These are phyloP conservation scores for Cyclina sinensis DNA, from an alignment of 1,140 invertebrate species.

Conservation along the genomic window DNA sequence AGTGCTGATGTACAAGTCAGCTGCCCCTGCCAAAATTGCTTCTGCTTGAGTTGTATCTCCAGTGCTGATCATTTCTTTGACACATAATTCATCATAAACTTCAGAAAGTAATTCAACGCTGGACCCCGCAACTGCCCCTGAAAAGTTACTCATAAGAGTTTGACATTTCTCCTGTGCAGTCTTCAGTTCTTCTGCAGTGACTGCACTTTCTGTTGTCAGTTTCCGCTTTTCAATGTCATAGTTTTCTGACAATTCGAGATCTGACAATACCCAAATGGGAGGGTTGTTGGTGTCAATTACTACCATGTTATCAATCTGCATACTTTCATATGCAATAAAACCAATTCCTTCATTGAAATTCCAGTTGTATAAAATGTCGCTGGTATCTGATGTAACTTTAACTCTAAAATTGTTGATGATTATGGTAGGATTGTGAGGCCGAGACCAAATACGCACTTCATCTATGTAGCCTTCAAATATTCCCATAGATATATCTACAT, in stretches of 20 bases:
- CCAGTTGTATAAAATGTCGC: conserved; percentile 71
- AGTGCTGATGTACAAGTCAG: conserved; percentile 51
- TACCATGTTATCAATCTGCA: conserved; percentile 51
- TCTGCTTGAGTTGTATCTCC: conserved; percentile 39
- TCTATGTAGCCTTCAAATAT: conserved; percentile 72
- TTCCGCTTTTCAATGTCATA: conserved; percentile 6
- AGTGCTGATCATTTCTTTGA: conserved; percentile 47
- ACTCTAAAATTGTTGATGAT: conserved; percentile 66
- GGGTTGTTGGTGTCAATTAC: conserved; percentile 53
- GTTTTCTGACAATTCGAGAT: conserved; percentile 58
- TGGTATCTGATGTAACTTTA: conserved; percentile 58
- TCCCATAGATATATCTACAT: conserved; percentile 43
- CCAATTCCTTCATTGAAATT: conserved; percentile 72
- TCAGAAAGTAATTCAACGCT: background rate
- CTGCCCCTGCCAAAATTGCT: conserved; percentile 34
- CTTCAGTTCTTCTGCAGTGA: background rate
- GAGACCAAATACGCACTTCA: conserved; percentile 74
- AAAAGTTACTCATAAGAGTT: conserved; percentile 45
- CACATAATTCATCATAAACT: conserved; percentile 43
- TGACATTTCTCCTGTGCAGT: conserved; percentile 21
- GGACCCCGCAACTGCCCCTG: background rate
- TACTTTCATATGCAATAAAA: conserved; percentile 62
- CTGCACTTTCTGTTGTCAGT: conserved; percentile 10
- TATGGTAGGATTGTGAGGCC: conserved; percentile 74
- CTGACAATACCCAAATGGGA: conserved; percentile 70